Conservation (phyloP, 1,140 invertebrate genomes). For the Solen grandis region DNA sequence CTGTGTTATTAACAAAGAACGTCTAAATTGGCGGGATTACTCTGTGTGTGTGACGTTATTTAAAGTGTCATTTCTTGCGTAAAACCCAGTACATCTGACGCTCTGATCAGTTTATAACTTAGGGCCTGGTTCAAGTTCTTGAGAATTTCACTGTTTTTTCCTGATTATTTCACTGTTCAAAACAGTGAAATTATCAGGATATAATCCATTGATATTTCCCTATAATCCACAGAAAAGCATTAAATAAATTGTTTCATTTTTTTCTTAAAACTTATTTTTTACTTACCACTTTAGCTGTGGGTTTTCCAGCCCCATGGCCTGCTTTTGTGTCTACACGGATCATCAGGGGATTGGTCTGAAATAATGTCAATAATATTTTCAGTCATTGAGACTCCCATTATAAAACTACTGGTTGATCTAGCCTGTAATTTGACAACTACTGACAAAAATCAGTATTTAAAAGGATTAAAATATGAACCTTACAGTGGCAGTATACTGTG, state of each 20-base stretch:
- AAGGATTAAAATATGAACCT: background rate
- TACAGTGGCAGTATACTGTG: background rate
- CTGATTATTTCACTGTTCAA: no score
- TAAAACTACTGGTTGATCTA: background rate
- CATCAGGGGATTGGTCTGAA: conserved; percentile 93
- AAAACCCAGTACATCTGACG: no score
- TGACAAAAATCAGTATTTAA: background rate
- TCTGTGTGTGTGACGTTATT: no score
- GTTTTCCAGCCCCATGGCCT: conserved; percentile 97
- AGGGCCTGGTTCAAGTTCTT: no score
- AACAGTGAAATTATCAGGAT: background rate
- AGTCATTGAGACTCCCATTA: background rate
- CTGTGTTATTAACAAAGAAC: no score
- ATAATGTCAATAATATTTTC: conserved; percentile 37
- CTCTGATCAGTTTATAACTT: no score
- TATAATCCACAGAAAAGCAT: no score
- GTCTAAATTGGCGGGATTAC: no score
- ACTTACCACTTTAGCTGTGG: conserved; percentile 93
- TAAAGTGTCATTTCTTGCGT: no score
- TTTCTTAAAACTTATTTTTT: no score
- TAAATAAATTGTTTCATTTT: no score
- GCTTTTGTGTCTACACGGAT: conserved; percentile 96
- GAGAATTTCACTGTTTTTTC: background rate
- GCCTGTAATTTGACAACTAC: background rate
- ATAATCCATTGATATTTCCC: no score